Evolutionary conservation across 92 coral and sea anemone genomes (phyloP).

Genomic region (Zoanthus sociatus): DNA sequence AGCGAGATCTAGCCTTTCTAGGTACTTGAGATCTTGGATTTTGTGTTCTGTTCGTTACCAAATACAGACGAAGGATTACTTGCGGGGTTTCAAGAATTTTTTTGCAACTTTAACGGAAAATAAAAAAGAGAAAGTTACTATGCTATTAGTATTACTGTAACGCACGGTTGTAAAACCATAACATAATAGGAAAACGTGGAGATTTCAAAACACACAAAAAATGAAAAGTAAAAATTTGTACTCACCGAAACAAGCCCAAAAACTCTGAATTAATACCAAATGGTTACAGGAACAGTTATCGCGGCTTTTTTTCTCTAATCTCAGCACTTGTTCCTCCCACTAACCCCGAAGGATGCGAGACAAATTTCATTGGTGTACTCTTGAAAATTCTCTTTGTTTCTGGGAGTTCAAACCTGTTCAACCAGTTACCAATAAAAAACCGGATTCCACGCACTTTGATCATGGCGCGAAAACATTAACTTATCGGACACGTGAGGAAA

Average conservation of each 20-base stretch:
- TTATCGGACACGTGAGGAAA: constrained; percentile 23
- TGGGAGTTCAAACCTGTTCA: constrained; percentile 38
- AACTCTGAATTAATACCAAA: neutral
- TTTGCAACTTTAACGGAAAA: neutral
- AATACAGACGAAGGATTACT: neutral
- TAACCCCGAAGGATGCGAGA: neutral
- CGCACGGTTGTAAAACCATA: neutral
- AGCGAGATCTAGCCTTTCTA: neutral
- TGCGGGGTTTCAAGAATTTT: neutral
- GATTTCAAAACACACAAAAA: neutral
- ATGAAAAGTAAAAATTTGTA: neutral
- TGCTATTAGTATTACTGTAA: too few relatives aligned
- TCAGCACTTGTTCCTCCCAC: neutral
- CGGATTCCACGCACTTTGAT: constrained; percentile 38
- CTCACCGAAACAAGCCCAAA: neutral
- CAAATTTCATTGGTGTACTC: constrained; percentile 33
- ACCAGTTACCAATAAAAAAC: constrained; percentile 37
- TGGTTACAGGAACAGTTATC: neutral
- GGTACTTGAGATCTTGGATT: too few relatives aligned
- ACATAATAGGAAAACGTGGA: neutral
- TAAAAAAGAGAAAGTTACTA: neutral
- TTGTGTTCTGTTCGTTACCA: neutral
- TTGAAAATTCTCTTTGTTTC: neutral
- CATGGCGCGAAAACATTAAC: constrained; percentile 38
- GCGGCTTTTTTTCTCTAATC: neutral